Evolutionary conservation across 1,140 invertebrate species (phyloP).

Genomic region (Thaumetopoea pityocampa): DNA sequence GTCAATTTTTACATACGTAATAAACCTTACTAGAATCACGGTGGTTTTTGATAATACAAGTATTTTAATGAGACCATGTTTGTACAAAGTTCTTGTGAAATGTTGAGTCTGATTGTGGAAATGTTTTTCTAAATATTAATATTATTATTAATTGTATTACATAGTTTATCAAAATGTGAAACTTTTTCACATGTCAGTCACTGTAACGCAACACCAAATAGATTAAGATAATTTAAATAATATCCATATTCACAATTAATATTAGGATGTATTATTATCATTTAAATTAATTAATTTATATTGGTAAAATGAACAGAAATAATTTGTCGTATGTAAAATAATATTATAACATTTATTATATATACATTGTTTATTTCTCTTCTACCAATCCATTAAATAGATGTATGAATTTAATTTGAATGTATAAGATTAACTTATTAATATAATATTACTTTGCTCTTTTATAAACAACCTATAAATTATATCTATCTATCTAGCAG

Average conservation of each 20-base stretch:
- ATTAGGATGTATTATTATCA: conserved; percentile 6
- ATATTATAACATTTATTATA: too few relatives aligned
- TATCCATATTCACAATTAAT: conserved; percentile 30
- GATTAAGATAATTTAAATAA: conserved; percentile 41
- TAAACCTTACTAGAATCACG: conserved; percentile 23
- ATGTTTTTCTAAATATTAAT: conserved; percentile 41
- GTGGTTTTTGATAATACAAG: conserved; percentile 23
- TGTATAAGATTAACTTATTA: too few relatives aligned
- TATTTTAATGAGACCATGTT: conserved; percentile 47
- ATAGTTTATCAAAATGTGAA: conserved; percentile 44
- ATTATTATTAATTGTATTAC: conserved; percentile 44
- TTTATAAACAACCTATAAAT: too few relatives aligned
- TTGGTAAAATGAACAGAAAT: too few relatives aligned
- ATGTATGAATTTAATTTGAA: too few relatives aligned
- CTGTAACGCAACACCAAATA: conserved; percentile 71
- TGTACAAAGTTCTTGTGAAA: conserved; percentile 58
- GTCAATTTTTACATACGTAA: conserved; percentile 69
- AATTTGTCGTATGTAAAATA: too few relatives aligned
- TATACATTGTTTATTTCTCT: too few relatives aligned
- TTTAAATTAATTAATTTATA: conserved; percentile 14
- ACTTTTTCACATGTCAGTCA: conserved; percentile 38
- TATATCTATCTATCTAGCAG: too few relatives aligned
- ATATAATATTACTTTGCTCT: too few relatives aligned
- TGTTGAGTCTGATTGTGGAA: conserved; percentile 60
- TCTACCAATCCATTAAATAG: too few relatives aligned